Evolutionary conservation across 2,797 vertebrate genomes (phyloP), one percentile per base, ranked within the genome.

Genomic region (Glyptemys insculpta): DNA sequence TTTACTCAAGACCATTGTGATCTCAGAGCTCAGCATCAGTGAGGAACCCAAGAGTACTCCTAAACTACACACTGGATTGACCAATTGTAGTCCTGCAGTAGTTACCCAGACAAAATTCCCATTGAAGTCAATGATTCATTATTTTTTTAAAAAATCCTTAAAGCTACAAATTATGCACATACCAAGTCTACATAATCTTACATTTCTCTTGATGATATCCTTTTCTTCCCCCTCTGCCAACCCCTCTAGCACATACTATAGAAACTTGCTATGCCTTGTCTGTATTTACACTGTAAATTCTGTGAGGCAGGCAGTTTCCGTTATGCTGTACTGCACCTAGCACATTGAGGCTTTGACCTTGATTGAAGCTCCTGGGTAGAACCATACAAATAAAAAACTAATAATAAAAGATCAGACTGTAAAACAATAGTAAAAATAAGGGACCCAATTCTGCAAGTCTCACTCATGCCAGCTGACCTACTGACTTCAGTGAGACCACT

Each of bases 61-160:
- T 62, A 34, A 62, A 62, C 29, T 62, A 62, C 59, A 62, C 59
- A 31, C 31, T 62, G 59, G 34, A 62, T 34, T 62, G 59, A 62
- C 31, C 6, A 16, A 34, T 34, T 62, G 59, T 62, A 62, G 31
- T 62, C 78, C 62, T 62, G 14, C 87, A 76, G 59, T 81, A 91
- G 90, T 79, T 97, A 97, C 92, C 95, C 79, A 91, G 93, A 92
- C 84, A 96, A 95, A 97, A 88, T 79, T 93, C 87, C 2, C 37
- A 41, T 62, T 92, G 91, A 90, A 95, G 90, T 91, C 79, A 96
- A 87, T 89, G 81, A 95, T 93, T 95, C 91, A 88, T 93, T 91
- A 87, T 84, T 87, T 47, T 47, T 9, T 47, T 9, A 3, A 85
- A 37, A 94, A 96, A 94, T 88, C 83, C 92, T 90, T 83, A 83